A percentile compares a stretch with the other conserved stretches of the same genome.
phyloP scores from a whole-genome alignment of 1,140 invertebrate genomes.

The Mya arenaria region DNA sequence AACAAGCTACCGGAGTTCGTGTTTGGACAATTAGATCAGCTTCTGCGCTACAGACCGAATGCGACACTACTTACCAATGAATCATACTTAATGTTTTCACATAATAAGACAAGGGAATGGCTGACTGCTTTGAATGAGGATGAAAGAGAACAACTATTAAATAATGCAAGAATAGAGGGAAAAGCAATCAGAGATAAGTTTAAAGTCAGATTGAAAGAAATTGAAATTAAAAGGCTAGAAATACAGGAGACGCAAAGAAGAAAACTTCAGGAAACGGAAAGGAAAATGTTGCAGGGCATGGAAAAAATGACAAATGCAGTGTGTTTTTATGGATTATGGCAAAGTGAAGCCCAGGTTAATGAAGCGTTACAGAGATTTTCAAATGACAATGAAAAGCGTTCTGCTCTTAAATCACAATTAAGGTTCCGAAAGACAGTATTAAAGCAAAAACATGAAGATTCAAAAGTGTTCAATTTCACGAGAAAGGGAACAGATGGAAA shows the following conservation, averaged over 20 bases:
- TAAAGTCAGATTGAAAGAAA: conserved; percentile 44
- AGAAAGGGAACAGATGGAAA: neutral
- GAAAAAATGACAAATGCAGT: conserved; percentile 35
- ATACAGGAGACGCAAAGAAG: conserved; percentile 32
- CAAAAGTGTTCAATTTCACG: conserved; percentile 29
- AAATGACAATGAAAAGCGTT: conserved; percentile 35
- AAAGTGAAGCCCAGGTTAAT: conserved; percentile 29
- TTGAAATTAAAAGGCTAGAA: conserved; percentile 48
- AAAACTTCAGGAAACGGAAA: conserved; percentile 47
- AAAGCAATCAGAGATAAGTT: conserved; percentile 44
- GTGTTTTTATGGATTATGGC: conserved; percentile 55
- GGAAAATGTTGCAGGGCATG: conserved; percentile 15
- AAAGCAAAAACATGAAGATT: conserved; percentile 37
- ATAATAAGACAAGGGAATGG: conserved; percentile 61
- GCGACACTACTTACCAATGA: conserved; percentile 51
- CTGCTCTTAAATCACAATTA: conserved; percentile 47
- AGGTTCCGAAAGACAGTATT: conserved; percentile 50
- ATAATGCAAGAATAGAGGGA: conserved; percentile 46
- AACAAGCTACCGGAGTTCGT: conserved; percentile 54
- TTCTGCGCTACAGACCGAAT: conserved; percentile 52
- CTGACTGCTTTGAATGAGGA: conserved; percentile 23
- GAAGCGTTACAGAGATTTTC: conserved; percentile 35
- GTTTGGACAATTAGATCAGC: conserved; percentile 48
- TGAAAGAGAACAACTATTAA: conserved; percentile 48
- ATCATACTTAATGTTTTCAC: conserved; percentile 59